phyloP scores from a whole-genome alignment of 1,140 invertebrate species.

The Philopotamus ludificatus region DNA sequence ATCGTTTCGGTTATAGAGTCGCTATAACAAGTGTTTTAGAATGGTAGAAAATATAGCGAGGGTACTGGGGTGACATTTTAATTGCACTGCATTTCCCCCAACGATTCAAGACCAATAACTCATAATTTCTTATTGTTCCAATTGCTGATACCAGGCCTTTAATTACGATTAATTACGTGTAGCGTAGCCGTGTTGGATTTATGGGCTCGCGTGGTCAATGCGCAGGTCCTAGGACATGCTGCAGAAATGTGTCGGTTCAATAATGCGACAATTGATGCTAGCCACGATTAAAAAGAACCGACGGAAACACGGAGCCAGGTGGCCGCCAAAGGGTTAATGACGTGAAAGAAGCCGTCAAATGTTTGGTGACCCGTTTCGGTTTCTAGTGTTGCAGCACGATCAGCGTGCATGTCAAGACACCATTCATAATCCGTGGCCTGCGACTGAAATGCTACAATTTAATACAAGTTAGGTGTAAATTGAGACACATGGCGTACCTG shows the following conservation, averaged over 20 bases:
- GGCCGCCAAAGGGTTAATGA: neutral
- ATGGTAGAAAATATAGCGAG: no score
- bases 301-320: neutral
- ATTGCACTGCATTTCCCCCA: constrained; percentile 22
- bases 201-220: neutral
- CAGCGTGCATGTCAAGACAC: constrained; percentile 36
- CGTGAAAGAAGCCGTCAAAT: neutral
- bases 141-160: constrained; percentile 29
- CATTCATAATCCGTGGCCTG: constrained; percentile 37
- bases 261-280: no score
- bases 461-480: constrained; percentile 42
- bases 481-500: constrained; percentile 35
- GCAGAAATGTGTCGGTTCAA: no score
- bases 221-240: no score
- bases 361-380: no score
- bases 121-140: constrained; percentile 10
- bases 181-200: constrained; percentile 13
- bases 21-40: no score
- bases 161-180: constrained; percentile 37
- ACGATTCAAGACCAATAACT: constrained; percentile 34
- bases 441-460: constrained; percentile 38
- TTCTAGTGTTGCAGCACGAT: no score
- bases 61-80: no score
- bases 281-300: neutral
- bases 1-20: no score